Base-by-base conservation (phyloP, 64 coral and sea anemone species). In the Astreopora myriophthalma region DNA sequence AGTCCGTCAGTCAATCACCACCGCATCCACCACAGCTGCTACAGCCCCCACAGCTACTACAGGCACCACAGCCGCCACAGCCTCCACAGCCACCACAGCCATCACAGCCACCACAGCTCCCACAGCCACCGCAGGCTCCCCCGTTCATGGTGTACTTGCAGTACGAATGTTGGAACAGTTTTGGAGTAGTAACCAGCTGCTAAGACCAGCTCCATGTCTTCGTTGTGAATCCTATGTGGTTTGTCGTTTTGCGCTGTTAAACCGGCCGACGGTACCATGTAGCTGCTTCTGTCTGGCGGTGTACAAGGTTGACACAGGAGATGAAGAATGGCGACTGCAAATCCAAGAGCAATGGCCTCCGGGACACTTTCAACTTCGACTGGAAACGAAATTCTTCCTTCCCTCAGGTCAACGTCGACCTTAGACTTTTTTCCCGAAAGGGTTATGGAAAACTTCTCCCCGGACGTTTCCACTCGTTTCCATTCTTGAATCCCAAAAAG, bases 241-340 rank as follows among this genome's bases (percentile, higher is more conserved):
- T 58, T 87, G 16, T 48, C 19, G 14, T 7, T 58, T 17, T 68
- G 24, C 6, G 34, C 19, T 12, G 46, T 51, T 2, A 55, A 26
- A 79, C 76, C 68, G 16, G 67, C 75, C 38, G 92, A 75, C 24
- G 86, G 92, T 31, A 31, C 58, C 0, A 35, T 58, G 1, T 69
- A 79, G 7, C 61, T 37, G 17, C 40, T 89, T 8, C 28, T 33
- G 34, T 52, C 73, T 69, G 35, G 69, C 1, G 75, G 73, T 6
- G 58, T 48, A 39, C 80, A 93, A 8, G 85, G 91, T 0, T 93
- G 91, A 32, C 91, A 93, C 19, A 93, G 63, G 51, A 93, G 74
- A 62, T 87, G 87, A 34, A 93, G 63, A 49, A 93, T 60, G 4
- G 91, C 91, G 12, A 93, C 76, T 93, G 91, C 80, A 85, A 93